A percentile compares a stretch with the other conserved stretches of the same genome.
These are phyloP conservation scores for Nemapogon koenigi DNA, from an alignment of 2,888 invertebrate species.

Conservation along the genomic window DNA sequence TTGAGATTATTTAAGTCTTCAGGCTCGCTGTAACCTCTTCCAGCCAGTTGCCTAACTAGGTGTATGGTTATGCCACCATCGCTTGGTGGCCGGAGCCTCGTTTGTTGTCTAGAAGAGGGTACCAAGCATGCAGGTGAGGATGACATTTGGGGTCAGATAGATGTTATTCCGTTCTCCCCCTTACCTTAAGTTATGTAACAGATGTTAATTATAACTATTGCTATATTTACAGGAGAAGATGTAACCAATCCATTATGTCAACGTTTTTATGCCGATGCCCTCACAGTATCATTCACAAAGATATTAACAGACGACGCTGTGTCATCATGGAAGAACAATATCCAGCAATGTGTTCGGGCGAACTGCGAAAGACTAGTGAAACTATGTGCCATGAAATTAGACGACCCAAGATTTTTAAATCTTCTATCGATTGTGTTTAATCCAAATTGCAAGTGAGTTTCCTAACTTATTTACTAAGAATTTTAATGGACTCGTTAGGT, in stretches of 20 bases:
- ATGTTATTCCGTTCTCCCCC: no score
- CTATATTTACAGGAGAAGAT: constrained; percentile 73
- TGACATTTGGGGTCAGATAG: no score
- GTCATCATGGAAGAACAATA: constrained; percentile 96
- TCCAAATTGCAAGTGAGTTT: constrained; percentile 89
- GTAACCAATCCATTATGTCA: constrained; percentile 89
- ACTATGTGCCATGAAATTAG: constrained; percentile 91
- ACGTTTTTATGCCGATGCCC: constrained; percentile 92
- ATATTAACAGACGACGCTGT: constrained; percentile 98
- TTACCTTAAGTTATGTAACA: no score
- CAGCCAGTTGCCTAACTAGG: no score
- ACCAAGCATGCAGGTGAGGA: no score
- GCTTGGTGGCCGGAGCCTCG: no score
- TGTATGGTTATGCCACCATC: no score
- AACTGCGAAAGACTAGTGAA: constrained; percentile 93
- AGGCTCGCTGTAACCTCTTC: no score
- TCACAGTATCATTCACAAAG: constrained; percentile 94
- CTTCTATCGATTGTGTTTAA: constrained; percentile 92
- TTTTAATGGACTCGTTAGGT: no score
- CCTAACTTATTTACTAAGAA: no score
- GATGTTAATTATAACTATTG: constrained; percentile 10
- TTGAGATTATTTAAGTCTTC: no score
- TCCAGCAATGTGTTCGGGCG: constrained; percentile 92
- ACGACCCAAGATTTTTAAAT: constrained; percentile 92
- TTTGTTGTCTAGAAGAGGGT: no score